Percentiles rank a stretch among this genome's conserved stretches.
These are phyloP conservation scores for Mellivora capensis DNA, from an alignment of 2,113 vertebrate genomes.

Conservation along the genomic window DNA sequence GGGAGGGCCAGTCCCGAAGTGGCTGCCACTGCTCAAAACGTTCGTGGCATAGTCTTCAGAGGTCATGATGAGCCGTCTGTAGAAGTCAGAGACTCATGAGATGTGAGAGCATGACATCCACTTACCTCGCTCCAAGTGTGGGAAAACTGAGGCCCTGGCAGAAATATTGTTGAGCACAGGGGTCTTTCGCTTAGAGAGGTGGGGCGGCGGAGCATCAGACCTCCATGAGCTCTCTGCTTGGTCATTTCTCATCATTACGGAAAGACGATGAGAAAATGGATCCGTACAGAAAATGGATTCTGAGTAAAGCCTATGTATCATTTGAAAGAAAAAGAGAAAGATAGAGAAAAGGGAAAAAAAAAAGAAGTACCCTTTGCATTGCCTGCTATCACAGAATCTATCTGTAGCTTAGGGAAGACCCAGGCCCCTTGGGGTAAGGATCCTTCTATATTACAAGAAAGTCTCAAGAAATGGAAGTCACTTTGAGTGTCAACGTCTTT, in stretches of 20 bases:
- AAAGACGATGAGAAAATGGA: background rate
- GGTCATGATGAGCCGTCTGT: background rate
- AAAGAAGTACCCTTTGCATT: background rate
- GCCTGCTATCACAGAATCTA: background rate
- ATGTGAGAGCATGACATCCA: background rate
- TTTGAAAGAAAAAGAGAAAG: background rate
- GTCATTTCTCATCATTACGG: background rate
- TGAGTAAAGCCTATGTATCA: background rate
- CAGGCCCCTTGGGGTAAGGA: background rate
- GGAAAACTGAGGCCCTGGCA: background rate
- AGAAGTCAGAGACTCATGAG: background rate
- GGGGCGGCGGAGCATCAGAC: rapidly evolving
- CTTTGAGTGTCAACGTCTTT: background rate
- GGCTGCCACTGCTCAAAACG: background rate
- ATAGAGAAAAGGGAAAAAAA: too few species aligned
- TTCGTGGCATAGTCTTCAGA: background rate
- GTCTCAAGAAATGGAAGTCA: slow-evolving; percentile 1
- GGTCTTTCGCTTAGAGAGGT: background rate
- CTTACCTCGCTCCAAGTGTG: background rate
- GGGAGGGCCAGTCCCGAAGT: background rate
- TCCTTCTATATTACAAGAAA: background rate
- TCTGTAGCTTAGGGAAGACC: background rate
- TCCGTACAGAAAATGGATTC: background rate
- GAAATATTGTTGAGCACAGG: background rate
- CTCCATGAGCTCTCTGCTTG: background rate